Evolutionary conservation across 2,113 vertebrate species (phyloP).

Genomic region (Clarias macrocephalus): DNA sequence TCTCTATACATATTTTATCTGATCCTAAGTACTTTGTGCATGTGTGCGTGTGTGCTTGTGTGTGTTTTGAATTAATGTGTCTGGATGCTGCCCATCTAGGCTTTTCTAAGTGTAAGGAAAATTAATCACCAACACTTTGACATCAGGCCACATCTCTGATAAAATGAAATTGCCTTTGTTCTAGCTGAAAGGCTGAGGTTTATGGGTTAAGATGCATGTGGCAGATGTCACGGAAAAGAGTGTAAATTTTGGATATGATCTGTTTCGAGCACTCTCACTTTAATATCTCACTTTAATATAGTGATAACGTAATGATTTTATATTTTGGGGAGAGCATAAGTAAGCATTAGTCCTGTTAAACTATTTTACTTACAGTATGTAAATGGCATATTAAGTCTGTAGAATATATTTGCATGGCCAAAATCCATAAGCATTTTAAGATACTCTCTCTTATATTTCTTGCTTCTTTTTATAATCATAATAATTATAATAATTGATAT

Average conservation of each 20-base stretch:
- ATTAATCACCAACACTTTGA: not conserved
- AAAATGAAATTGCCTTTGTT: not conserved
- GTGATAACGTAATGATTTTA: not conserved
- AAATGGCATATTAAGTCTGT: not conserved
- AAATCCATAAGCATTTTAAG: not conserved
- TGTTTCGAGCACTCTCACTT: not conserved
- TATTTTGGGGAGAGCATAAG: not conserved
- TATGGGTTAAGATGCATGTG: not conserved
- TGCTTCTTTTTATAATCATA: not conserved
- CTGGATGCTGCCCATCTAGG: not conserved
- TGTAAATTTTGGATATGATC: not conserved
- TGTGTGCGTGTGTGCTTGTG: not conserved
- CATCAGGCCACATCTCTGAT: not conserved
- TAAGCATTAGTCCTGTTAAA: not conserved
- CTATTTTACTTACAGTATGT: not conserved
- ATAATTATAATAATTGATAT: too few relatives aligned
- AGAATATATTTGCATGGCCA: not conserved
- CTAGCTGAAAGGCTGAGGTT: not conserved
- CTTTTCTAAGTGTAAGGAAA: not conserved
- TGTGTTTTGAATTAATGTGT: not conserved
- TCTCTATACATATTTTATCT: constrained; percentile 6
- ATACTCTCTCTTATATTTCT: not conserved
- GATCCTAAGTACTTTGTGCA: not conserved
- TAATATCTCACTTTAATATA: not conserved
- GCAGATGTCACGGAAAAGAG: not conserved